phyloP scores from a whole-genome alignment of 2,888 invertebrate species.

The Eueremaeus valkanovi region DNA sequence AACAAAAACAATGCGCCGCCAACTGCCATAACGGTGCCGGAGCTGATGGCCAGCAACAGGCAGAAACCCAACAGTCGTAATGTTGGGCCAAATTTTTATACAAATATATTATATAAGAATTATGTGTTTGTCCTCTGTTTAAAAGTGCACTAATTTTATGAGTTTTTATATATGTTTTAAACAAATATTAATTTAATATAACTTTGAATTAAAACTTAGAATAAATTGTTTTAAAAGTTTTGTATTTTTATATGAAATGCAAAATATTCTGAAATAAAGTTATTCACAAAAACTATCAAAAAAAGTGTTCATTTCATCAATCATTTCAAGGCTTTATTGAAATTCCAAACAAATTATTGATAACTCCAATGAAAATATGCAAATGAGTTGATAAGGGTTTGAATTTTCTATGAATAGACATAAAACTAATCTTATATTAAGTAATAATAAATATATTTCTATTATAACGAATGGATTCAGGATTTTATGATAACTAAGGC shows the following conservation, averaged over 20 bases:
- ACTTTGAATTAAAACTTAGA: neutral
- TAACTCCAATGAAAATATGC: too few relatives aligned
- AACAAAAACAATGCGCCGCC: neutral
- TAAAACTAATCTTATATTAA: too few relatives aligned
- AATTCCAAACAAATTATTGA: too few relatives aligned
- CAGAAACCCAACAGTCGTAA: conserved; percentile 22
- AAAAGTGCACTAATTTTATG: neutral
- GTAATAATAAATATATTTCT: neutral
- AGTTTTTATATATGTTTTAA: neutral
- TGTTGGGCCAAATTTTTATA: neutral
- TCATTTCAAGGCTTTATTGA: too few relatives aligned
- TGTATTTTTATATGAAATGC: neutral
- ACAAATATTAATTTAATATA: neutral
- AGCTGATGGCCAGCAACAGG: neutral
- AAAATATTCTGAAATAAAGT: neutral
- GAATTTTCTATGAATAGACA: too few relatives aligned
- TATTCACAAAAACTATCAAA: too few relatives aligned
- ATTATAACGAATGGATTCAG: neutral
- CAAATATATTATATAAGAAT: neutral
- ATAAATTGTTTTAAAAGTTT: too few relatives aligned
- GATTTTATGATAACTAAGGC: neutral
- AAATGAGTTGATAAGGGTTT: too few relatives aligned
- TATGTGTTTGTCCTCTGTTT: neutral
- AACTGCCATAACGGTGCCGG: neutral
- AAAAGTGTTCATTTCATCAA: too few relatives aligned